Evolutionary conservation across 2,113 vertebrate species (phyloP), one percentile per base, ranked within the genome.

Genomic region (Rousettus leschenaultii): DNA sequence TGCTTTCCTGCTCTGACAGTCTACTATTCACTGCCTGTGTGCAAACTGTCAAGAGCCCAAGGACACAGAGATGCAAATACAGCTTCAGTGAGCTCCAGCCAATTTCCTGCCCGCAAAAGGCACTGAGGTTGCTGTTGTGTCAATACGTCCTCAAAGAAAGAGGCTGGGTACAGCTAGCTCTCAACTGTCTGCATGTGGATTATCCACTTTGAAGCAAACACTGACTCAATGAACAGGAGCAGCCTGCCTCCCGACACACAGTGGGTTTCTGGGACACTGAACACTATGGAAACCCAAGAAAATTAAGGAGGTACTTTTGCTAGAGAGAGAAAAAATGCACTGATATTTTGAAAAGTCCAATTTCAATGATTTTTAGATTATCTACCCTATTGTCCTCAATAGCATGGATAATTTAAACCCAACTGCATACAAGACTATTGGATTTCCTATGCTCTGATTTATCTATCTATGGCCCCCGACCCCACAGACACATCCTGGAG

Each of bases 311-410:
- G 85, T 38, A 35, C 3, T 55, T 40, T 53, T 92, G 33, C 24
- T 85, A 16, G 53, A 51, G 12, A 10, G 85, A 63, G 51, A 70
- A 73, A 65, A 77, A 89, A 66, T 19, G 30, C 43, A 57, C 24
- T 51, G 26, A 53, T 61, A 87, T 18, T 94, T 59, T 77, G 24
- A 65, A 92, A 96, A 83, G 35, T n/a, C 24, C 7, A 59, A n/a
- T 82, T 95, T 93, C 30, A 86, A 61, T 48, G 3, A 80, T 85
- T 66, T 91, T 71, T 65, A 86, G n/a, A 88, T 89, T 71, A 71
- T 35, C 71, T 55, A 66, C 40, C 77, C 71, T 40, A 63, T 55
- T 1, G 1, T 10, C 19, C 43, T 18, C 59, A 78, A 26, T 5
- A 22, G 77, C 45, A 43, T 0, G 30, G 38, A 71, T 40, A 59